Base-by-base conservation (phyloP, 2,888 invertebrate genomes). In the Lasioglossum zephyrum region DNA sequence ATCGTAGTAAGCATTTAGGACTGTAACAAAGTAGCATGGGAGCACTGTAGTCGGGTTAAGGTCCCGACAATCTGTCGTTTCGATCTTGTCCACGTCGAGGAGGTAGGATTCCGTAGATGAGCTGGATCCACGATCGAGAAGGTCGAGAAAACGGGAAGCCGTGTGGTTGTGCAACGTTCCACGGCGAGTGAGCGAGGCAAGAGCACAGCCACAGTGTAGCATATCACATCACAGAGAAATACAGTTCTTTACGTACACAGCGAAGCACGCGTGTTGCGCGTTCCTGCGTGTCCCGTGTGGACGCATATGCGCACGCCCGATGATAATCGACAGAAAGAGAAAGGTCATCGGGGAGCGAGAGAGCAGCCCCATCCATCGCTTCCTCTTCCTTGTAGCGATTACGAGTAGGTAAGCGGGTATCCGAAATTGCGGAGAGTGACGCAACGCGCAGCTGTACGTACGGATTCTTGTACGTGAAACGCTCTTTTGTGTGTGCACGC, bases 311-410 rank as follows among this genome's bases (percentile, higher is more conserved):
- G 85, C 84, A 79, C 73, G 83, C 86, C 60, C 86, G 74, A 86
- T 74, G 84, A 87, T 87, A 90, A 86, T 90, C 86, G 84, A 87
- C 81, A 84, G 83, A 90, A 89, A 87, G 86, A 84, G 87, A 84
- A 84, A 90, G 89, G 86, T 90, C 90, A 90, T 90, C 85, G 77
- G 73, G 73, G 85, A 79, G 44, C 70, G 66, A 70, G 85, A 70
- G 85, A 66, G 36, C 31, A 63, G 63, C 31, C 4, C n/a, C 53
- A 31, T 63, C 75, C 88, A 81, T 88, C 69, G 90, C 86, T 89
- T 90, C 87, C 87, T 87, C 85, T 90, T 89, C 87, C 89, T 90
- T 39, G 81, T 86, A 72, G 80, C 81, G 86, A 88, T 88, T 88
- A 86, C 78, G 77, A 83, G 87, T 80, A 85, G 84, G 82, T 81